Conservation (phyloP, 2,888 invertebrate species). For the Hydrotaea cyrtoneurina region DNA sequence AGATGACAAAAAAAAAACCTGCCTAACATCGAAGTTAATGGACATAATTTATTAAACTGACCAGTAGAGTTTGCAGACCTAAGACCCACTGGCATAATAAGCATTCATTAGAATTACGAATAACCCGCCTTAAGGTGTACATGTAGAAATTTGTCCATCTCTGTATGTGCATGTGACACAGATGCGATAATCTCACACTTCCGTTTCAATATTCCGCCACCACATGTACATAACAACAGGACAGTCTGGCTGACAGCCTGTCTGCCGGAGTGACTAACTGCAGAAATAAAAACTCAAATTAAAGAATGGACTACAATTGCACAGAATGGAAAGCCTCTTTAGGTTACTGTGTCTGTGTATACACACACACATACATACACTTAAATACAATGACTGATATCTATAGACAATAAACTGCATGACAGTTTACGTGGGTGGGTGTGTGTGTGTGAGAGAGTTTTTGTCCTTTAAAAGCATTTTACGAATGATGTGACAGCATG, state of each 20-base stretch:
- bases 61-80: no score
- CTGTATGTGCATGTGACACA: constrained; percentile 14
- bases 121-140: no score
- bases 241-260: neutral
- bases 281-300: constrained; percentile 21
- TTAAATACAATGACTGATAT: constrained; percentile 31
- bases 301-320: constrained; percentile 23
- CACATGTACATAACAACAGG: constrained; percentile 3
- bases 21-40: no score
- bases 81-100: no score
- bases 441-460: neutral
- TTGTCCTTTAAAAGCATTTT: constrained; percentile 52
- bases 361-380: neutral
- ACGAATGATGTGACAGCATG: constrained; percentile 63
- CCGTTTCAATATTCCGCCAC: constrained; percentile 35
- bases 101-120: no score
- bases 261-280: neutral
- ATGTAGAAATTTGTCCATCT: neutral
- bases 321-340: neutral
- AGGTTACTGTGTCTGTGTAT: neutral
- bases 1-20: no score
- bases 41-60: no score
- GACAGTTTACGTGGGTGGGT: constrained; percentile 6
- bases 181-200: constrained; percentile 46
- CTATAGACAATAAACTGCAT: constrained; percentile 43